Conservation (phyloP, 1,140 invertebrate genomes). For the Acromyrmex heyeri region DNA sequence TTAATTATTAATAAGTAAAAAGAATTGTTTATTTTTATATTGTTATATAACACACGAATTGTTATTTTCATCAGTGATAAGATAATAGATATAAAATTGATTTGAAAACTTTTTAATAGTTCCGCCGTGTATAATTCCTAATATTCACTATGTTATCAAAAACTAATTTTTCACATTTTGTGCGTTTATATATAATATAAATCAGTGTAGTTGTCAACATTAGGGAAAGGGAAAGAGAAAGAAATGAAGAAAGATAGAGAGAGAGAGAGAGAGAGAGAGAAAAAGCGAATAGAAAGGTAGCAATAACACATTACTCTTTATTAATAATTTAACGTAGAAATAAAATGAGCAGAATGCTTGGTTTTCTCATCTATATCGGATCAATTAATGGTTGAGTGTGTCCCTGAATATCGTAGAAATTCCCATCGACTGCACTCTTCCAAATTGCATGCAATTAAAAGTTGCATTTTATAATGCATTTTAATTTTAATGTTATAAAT, state of each 20-base stretch:
- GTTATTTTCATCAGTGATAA: not conserved
- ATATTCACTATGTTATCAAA: too few species aligned
- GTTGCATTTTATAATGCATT: conserved; percentile 1
- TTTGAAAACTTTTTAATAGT: not conserved
- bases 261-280: fast-evolving
- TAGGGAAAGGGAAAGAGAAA: not conserved
- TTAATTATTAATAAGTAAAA: not conserved
- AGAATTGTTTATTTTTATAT: not conserved
- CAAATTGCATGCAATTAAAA: not conserved
- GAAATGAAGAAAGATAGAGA: not conserved
- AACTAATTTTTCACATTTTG: not conserved
- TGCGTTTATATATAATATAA: not conserved
- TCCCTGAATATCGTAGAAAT: not conserved
- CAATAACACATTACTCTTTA: conserved; percentile 4
- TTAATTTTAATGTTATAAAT: not conserved
- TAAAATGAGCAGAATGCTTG: not conserved
- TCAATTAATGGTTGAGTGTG: not conserved
- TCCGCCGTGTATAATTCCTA: too few species aligned
- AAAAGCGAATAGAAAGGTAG: not conserved
- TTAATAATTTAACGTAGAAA: not conserved
- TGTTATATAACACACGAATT: not conserved
- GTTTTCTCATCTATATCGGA: not conserved
- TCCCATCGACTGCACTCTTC: not conserved
- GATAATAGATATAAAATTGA: not conserved
- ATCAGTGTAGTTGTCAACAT: not conserved